These are phyloP conservation scores for Temnothorax unifasciatus DNA, from an alignment of 2,888 invertebrate genomes.

Conservation along the genomic window DNA sequence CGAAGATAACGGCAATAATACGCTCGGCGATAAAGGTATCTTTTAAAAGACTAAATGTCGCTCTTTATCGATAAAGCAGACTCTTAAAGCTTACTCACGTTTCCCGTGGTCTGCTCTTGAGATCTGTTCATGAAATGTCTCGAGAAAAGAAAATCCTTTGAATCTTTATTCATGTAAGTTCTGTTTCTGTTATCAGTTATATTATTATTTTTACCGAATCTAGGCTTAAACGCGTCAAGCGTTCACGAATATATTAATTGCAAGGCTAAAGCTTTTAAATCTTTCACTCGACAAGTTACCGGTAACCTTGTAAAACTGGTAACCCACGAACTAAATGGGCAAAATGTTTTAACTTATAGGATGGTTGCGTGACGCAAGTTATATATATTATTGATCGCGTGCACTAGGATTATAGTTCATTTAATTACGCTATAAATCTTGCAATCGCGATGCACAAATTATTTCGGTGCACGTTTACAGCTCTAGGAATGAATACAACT, in stretches of 20 bases:
- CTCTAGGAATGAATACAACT: slow-evolving; percentile 29
- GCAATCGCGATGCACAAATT: slow-evolving; percentile 50
- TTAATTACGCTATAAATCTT: slow-evolving; percentile 45
- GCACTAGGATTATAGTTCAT: slow-evolving; percentile 36
- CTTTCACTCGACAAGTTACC: not conserved
- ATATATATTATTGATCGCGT: slow-evolving; percentile 30
- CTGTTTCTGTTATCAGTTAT: not conserved
- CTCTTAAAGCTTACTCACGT: not conserved
- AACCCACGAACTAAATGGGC: not conserved
- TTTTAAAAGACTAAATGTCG: slow-evolving; percentile 2
- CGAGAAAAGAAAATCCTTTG: not conserved
- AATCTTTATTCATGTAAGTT: not conserved
- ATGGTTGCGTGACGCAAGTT: slow-evolving; percentile 50
- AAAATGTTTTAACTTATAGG: slow-evolving; percentile 14
- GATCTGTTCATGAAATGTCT: not conserved
- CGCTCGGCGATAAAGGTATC: not conserved
- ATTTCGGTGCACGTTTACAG: slow-evolving; percentile 41
- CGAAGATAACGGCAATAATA: slow-evolving; percentile 40
- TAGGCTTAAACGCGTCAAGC: not conserved
- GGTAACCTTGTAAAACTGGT: slow-evolving; percentile 33
- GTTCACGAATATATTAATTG: not conserved
- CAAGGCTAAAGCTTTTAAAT: not conserved
- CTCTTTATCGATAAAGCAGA: not conserved
- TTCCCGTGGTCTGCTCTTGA: not conserved
- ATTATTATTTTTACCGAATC: not conserved